phyloP scores from a whole-genome alignment of 92 coral and sea anemone genomes.

The Pocillopora meandrina region DNA sequence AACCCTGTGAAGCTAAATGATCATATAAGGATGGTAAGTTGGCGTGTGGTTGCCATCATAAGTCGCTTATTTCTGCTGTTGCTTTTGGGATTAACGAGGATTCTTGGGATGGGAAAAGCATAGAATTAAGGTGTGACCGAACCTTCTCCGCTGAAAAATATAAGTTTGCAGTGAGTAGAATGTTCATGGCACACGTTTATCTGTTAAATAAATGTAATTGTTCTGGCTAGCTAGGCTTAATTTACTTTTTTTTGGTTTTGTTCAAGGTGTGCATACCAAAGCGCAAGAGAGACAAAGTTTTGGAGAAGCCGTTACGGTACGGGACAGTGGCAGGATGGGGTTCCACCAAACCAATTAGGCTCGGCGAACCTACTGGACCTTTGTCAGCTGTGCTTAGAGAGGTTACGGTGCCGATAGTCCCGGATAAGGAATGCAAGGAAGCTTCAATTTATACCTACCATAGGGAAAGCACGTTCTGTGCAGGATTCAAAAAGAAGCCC shows the following conservation, averaged over 20 bases:
- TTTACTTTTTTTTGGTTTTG: neutral
- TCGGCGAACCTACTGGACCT: constrained; percentile 72
- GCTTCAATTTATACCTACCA: constrained; percentile 71
- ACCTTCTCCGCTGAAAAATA: too few species aligned
- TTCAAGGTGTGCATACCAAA: constrained; percentile 79
- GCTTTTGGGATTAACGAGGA: neutral
- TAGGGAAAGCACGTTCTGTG: constrained; percentile 67
- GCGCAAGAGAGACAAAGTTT: constrained; percentile 63
- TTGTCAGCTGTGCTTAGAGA: constrained; percentile 70
- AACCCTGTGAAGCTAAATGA: constrained; percentile 69
- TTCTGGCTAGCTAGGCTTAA: too few species aligned
- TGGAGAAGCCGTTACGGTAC: constrained; percentile 72
- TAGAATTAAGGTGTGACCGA: neutral
- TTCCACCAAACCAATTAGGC: constrained; percentile 61
- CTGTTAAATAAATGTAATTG: too few species aligned
- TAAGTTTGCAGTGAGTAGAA: too few species aligned
- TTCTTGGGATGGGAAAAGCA: too few species aligned
- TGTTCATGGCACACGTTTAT: too few species aligned
- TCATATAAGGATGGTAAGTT: constrained; percentile 76
- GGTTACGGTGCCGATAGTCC: constrained; percentile 76
- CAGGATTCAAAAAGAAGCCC: constrained; percentile 75
- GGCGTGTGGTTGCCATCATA: neutral
- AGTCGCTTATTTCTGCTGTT: neutral
- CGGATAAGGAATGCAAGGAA: constrained; percentile 72
- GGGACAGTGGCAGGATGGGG: constrained; percentile 94